Base-by-base conservation (phyloP, 1,140 invertebrate species). In the Cryptotermes secundus region DNA sequence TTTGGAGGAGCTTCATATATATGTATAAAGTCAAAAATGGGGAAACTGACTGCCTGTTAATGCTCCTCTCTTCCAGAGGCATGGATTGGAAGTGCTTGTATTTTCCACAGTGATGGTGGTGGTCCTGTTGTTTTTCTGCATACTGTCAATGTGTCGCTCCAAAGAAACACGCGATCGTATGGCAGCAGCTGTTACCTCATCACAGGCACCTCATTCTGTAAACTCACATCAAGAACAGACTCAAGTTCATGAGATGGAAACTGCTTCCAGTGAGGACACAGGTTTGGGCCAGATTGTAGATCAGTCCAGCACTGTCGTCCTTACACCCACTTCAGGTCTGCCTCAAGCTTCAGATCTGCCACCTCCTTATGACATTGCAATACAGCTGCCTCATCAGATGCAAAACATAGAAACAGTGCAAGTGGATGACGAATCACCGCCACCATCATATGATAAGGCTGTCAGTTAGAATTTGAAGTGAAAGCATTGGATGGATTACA, bases 301-400 rank as follows among this genome's bases (percentile, higher is more conserved):
- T 81, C 80, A 81, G 38, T 3, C 80, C 19, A 81, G 38, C 36
- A 22, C 80, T 38, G 22, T 83, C 0, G 35, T 65, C 24, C 45
- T 83, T 65, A 6, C 36, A n/a, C 79, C 82, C 90, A 91, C 2
- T 86, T 92, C 82, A 92, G 92, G 86, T 89, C 91, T 86, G 86
- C 2, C 86, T 45, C 88, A 86, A 42, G 59, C 65, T 22, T 80
- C 85, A 34, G 87, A 86, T 16, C 81, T 92, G 34, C 93, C 93
- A 31, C 93, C 93, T 16, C 93, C 93, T 10, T 94, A 94, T 90
- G 93, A 94, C 88, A 93, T 94, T 89, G 93, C 93, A 14, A 92
- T 94, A 83, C 89, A 93, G 81, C 91, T 94, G 86, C 93, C 93
- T 22, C 90, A 91, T 80, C 89, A 90, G 34, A 86, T 88, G 85